phyloP scores from a whole-genome alignment of 2,888 invertebrate genomes.

The Epinotia bilunana region DNA sequence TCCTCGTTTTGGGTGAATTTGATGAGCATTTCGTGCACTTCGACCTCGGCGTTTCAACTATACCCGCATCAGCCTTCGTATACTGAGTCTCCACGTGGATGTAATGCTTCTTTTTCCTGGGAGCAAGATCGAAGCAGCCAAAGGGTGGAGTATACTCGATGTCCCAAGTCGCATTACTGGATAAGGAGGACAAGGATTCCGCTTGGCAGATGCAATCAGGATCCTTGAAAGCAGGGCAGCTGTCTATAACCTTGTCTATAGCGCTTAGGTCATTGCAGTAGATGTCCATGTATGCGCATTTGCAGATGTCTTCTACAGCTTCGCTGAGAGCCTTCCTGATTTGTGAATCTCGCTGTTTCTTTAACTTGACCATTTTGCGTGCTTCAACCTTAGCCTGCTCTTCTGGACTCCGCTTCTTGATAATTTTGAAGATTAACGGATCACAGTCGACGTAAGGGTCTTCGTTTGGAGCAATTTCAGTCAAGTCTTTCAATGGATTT shows the following conservation, averaged over 20 bases:
- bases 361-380: constrained; percentile 81
- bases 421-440: constrained; percentile 87
- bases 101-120: constrained; percentile 76
- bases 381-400: constrained; percentile 83
- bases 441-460: constrained; percentile 88
- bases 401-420: constrained; percentile 84
- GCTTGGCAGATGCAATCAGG: constrained; percentile 74
- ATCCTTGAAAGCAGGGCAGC: constrained; percentile 76
- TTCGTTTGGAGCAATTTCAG: constrained; percentile 83
- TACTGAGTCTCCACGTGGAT: constrained; percentile 87
- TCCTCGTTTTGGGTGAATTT: neutral
- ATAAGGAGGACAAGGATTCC: constrained; percentile 75
- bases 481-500: constrained; percentile 86
- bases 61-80: constrained; percentile 80
- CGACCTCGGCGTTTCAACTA: constrained; percentile 60
- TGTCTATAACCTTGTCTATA: constrained; percentile 76
- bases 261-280: constrained; percentile 77
- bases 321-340: constrained; percentile 80
- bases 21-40: constrained; percentile 62
- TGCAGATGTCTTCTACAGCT: constrained; percentile 75
- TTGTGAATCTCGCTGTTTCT: constrained; percentile 81
- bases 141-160: constrained; percentile 90
- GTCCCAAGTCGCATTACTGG: constrained; percentile 87
- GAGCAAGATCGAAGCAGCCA: constrained; percentile 86
- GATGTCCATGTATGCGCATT: constrained; percentile 82